Conservation (phyloP, 1,140 invertebrate species). For the Temnothorax longispinosus region DNA sequence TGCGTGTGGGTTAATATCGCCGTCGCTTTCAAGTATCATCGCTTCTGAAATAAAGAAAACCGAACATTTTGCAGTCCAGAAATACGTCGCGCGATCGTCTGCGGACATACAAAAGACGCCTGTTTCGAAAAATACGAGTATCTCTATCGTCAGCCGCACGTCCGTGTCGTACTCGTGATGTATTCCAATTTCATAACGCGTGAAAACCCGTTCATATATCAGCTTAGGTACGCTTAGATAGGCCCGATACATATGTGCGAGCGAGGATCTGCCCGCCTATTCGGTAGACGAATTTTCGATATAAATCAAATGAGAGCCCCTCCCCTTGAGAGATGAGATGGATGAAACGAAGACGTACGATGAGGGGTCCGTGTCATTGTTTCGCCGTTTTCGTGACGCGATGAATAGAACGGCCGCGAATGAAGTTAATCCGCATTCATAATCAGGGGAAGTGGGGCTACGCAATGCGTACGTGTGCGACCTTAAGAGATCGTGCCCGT, state of each 20-base stretch:
- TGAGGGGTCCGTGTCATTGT: slow-evolving; percentile 48
- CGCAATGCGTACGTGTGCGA: slow-evolving; percentile 50
- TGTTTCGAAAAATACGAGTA: no score
- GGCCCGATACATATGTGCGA: slow-evolving; percentile 32
- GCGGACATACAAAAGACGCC: no score
- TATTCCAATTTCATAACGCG: slow-evolving; percentile 44
- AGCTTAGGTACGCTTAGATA: background rate
- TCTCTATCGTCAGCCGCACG: no score
- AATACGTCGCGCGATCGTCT: no score
- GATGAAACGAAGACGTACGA: slow-evolving; percentile 58
- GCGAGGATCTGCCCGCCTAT: slow-evolving; percentile 12
- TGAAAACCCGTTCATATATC: slow-evolving; percentile 44
- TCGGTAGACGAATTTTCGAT: slow-evolving; percentile 43
- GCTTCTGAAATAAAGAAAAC: no score
- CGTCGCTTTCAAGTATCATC: no score
- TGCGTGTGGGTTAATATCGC: no score
- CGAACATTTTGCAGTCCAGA: no score
- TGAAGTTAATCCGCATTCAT: slow-evolving; percentile 81
- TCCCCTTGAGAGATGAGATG: slow-evolving; percentile 24
- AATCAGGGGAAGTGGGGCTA: slow-evolving; percentile 68
- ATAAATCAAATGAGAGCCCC: slow-evolving; percentile 62
- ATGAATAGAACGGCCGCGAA: slow-evolving; percentile 71
- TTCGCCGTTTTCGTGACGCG: slow-evolving; percentile 53
- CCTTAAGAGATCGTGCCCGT: slow-evolving; percentile 62
- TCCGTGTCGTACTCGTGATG: slow-evolving; percentile 11